Conservation (phyloP, 2,797 vertebrate species). For the Typhlichthys subterraneus region DNA sequence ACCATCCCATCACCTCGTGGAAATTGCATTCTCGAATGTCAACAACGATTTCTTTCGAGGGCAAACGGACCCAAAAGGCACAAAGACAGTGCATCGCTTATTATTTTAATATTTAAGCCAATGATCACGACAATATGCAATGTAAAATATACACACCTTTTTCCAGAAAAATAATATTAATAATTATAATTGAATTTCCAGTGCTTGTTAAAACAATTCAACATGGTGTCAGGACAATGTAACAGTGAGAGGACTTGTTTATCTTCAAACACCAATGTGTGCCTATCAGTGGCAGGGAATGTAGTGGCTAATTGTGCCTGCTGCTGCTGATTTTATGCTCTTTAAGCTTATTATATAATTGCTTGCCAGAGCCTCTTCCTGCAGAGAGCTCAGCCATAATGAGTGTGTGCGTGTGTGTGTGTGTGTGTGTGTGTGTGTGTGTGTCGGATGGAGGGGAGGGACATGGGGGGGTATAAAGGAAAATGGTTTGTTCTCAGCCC, state of each 20-base stretch:
- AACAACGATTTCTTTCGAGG: slow-evolving; percentile 70
- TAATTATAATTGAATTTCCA: slow-evolving; percentile 70
- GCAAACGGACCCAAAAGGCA: slow-evolving; percentile 57
- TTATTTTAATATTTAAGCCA: slow-evolving; percentile 52
- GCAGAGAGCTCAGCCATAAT: slow-evolving; percentile 64
- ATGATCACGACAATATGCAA: slow-evolving; percentile 57
- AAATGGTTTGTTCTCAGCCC: slow-evolving; percentile 40
- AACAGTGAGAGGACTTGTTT: slow-evolving; percentile 60
- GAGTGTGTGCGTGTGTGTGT: slow-evolving; percentile 15
- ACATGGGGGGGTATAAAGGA: slow-evolving; percentile 8
- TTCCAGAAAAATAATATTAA: slow-evolving; percentile 5
- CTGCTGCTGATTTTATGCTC: slow-evolving; percentile 80
- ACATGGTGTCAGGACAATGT: slow-evolving; percentile 72
- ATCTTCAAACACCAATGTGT: slow-evolving; percentile 76
- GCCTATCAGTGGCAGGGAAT: slow-evolving; percentile 64
- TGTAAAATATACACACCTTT: slow-evolving; percentile 35
- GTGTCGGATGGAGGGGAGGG: slow-evolving; percentile 24
- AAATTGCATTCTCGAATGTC: slow-evolving; percentile 74
- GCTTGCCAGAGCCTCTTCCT: slow-evolving; percentile 81
- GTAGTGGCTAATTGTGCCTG: slow-evolving; percentile 78
- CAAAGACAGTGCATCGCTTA: slow-evolving; percentile 53
- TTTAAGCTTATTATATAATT: slow-evolving; percentile 95
- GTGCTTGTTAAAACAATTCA: slow-evolving; percentile 71
- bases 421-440: slow-evolving; percentile 26
- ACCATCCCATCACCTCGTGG: slow-evolving; percentile 54